Conservation (phyloP, 2,797 vertebrate genomes). For the Melopsittacus undulatus region DNA sequence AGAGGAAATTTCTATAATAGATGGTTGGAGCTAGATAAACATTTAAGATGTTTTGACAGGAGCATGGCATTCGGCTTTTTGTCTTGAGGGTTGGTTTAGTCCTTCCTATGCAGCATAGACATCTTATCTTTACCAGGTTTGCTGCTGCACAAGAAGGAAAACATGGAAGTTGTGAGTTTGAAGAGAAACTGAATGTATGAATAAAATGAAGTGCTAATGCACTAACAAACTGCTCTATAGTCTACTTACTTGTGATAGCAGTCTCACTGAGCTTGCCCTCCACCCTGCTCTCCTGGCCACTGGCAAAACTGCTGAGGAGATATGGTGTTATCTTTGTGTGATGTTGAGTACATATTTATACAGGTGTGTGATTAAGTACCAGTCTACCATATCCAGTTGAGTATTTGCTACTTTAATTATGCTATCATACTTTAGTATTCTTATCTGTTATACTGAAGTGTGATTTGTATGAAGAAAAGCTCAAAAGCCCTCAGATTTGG, state of each 20-base stretch:
- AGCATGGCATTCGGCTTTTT: not conserved
- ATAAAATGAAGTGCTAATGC: not conserved
- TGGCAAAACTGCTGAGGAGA: not conserved
- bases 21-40: not conserved
- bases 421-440: not conserved
- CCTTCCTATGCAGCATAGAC: not conserved
- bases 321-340: not conserved
- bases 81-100: not conserved
- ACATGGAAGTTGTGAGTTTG: not conserved
- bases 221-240: not conserved
- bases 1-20: not conserved
- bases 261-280: not conserved
- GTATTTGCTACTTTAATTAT: not conserved
- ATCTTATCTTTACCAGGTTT: not conserved
- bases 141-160: not conserved
- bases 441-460: not conserved
- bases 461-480: not conserved
- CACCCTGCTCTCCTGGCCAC: not conserved
- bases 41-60: not conserved
- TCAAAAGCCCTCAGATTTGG: not conserved
- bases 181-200: not conserved
- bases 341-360: accelerated
- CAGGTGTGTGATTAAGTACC: not conserved
- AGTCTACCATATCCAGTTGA: not conserved
- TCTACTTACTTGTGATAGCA: not conserved